These are phyloP conservation scores for Ornithorhynchus anatinus DNA, from an alignment of 2,113 vertebrate genomes.

Conservation along the genomic window DNA sequence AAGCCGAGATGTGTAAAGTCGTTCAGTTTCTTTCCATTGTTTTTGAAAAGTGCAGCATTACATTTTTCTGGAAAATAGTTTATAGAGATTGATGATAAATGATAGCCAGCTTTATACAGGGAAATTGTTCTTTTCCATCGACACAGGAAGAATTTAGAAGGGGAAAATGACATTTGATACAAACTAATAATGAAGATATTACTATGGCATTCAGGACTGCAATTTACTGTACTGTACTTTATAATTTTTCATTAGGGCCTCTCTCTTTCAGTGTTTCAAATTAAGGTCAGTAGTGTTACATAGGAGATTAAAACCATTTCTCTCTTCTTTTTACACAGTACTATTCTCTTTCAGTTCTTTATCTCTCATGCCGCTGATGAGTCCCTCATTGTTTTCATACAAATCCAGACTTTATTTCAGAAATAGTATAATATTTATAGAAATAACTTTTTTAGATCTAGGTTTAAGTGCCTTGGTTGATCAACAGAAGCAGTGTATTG, in stretches of 20 bases:
- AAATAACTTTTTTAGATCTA: conserved; percentile 40
- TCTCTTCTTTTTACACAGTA: conserved; percentile 52
- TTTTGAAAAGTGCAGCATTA: not conserved
- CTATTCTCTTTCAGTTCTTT: conserved; percentile 51
- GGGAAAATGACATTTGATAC: not conserved
- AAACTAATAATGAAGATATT: not conserved
- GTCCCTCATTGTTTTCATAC: conserved; percentile 45
- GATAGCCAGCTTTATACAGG: not conserved
- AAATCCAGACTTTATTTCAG: conserved; percentile 5
- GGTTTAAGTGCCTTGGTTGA: conserved; percentile 26
- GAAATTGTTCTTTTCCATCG: conserved; percentile 30
- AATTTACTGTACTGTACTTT: conserved; percentile 31
- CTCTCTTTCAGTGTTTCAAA: conserved; percentile 51
- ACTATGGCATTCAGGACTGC: conserved; percentile 18
- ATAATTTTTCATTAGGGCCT: conserved; percentile 48
- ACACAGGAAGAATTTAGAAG: not conserved
- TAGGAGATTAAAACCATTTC: conserved; percentile 58
- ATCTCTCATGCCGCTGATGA: conserved; percentile 34
- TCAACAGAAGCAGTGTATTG: conserved; percentile 23
- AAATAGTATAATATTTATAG: conserved; percentile 53
- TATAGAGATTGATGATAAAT: conserved; percentile 24
- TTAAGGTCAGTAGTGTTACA: conserved; percentile 48
- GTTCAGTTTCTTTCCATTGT: not conserved
- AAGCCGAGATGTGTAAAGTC: not conserved
- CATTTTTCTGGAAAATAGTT: conserved; percentile 22